These are phyloP conservation scores for Campoletis raptor DNA, from an alignment of 2,888 invertebrate species.

Conservation along the genomic window DNA sequence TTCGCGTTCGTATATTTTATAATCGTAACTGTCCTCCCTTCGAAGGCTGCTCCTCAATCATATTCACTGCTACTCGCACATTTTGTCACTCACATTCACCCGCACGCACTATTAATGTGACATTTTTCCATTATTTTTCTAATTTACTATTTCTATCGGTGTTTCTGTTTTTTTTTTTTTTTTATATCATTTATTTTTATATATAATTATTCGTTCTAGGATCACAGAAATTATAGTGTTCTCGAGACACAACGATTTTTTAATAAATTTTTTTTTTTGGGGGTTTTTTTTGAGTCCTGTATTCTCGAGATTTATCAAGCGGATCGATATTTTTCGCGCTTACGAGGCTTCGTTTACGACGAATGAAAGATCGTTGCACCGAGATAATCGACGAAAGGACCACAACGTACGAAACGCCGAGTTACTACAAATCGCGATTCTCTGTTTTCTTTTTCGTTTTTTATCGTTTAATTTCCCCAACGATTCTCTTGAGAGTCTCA, in stretches of 20 bases:
- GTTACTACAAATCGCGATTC: neutral
- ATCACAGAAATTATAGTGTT: conserved; percentile 41
- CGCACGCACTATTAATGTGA: conserved; percentile 41
- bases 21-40: conserved; percentile 34
- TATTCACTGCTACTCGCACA: conserved; percentile 42
- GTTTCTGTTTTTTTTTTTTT: neutral
- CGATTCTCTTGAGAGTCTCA: conserved; percentile 55
- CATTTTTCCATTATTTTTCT: conserved; percentile 2
- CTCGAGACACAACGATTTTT: neutral
- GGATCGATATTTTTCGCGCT: conserved; percentile 11
- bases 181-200: neutral
- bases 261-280: neutral
- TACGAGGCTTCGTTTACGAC: neutral
- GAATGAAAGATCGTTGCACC: conserved; percentile 1
- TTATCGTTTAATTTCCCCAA: conserved; percentile 16
- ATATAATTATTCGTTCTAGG: conserved; percentile 5
- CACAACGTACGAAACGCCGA: conserved; percentile 31
- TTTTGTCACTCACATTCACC: neutral
- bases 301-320: conserved; percentile 10
- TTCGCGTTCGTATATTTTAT: conserved; percentile 42
- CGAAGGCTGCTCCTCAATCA: conserved; percentile 17
- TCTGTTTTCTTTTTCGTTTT: conserved; percentile 15
- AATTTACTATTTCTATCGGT: neutral
- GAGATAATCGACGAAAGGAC: conserved; percentile 24
- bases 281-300: conserved; percentile 12